Base-by-base conservation (phyloP, 2,888 invertebrate genomes). In the Clanis bilineata region DNA sequence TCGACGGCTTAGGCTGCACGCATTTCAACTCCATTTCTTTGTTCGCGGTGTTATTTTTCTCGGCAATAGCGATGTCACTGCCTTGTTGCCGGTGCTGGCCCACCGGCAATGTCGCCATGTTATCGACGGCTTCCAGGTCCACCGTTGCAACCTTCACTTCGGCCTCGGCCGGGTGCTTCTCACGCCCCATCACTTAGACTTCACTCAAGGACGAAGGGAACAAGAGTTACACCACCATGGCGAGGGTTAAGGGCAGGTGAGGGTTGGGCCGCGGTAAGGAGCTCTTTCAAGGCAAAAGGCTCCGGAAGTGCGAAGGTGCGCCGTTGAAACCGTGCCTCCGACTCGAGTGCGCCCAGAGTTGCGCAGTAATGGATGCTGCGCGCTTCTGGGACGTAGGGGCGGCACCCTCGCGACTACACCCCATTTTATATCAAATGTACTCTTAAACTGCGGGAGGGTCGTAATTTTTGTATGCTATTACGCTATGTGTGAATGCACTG, bases 111-210 rank as follows among this genome's bases (percentile, higher is more conserved):
- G 97, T 97, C 86, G 97, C 97, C 95, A 97, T 97, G 83, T 97
- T 97, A 94, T 97, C 96, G 74, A 96, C 95, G 70, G 96, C 94
- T 90, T 97, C 97, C 79, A 96, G 94, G 89, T 97, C 97, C 76
- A 97, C 97, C 63, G 97, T 97, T 73, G 97, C 96, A 87, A 97
- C 96, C 93, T 97, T 97, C 89, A 97, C 95, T 92, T 97, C 96
- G 83, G 95, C 95, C 85, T 94, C 95, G 73, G 82, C 80, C 23
- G 83, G 90, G 64, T 91, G 90, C 82, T 90, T 92, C 60, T 93
- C 92, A 72, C 92, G 93, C 77, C 90, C 92, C 92, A 92, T 89
- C 71, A 73, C 77, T 76, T 72, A 71, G 67, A 44, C 44, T 54
- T 54, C 62, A 69, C 78, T 68, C 64, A 54, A 43, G 39, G 21